A percentile compares a stretch with the other conserved stretches of the same genome.
phyloP scores from a whole-genome alignment of 2,888 invertebrate species.

The Bombylius discolor region DNA sequence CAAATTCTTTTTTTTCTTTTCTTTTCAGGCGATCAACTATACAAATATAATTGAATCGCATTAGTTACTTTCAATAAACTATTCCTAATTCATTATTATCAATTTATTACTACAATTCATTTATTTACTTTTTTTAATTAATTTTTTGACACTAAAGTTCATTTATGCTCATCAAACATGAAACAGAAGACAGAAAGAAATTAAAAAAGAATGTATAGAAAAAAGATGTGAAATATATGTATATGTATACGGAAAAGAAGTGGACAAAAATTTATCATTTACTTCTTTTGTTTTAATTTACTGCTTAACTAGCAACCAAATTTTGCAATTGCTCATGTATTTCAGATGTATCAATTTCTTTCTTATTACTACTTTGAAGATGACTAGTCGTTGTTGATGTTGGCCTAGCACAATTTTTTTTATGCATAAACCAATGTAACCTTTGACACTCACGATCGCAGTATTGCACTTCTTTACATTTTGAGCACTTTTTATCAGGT shows the following conservation, averaged over 20 bases:
- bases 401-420: slow-evolving; percentile 66
- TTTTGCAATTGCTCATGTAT: slow-evolving; percentile 42
- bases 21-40: too few relatives aligned
- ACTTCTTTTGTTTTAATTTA: not conserved
- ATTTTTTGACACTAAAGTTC: too few relatives aligned
- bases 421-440: slow-evolving; percentile 84
- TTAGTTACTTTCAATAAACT: too few relatives aligned
- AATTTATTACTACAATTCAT: too few relatives aligned
- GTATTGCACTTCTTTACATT: slow-evolving; percentile 86
- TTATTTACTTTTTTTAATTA: too few relatives aligned
- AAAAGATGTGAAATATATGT: too few relatives aligned
- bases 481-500: slow-evolving; percentile 85
- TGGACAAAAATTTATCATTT: not conserved
- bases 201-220: too few relatives aligned
- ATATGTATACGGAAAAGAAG: not conserved
- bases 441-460: slow-evolving; percentile 91
- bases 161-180: too few relatives aligned
- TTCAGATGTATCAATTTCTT: slow-evolving; percentile 37
- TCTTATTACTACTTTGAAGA: slow-evolving; percentile 9
- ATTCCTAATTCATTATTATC: too few relatives aligned
- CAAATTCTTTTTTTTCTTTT: too few relatives aligned
- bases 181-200: too few relatives aligned
- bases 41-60: too few relatives aligned
- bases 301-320: slow-evolving; percentile 23
- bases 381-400: slow-evolving; percentile 31